A percentile compares a stretch with the other conserved stretches of the same genome.
Conservation (phyloP, 1,140 invertebrate genomes). For the Acromyrmex echinatior region DNA sequence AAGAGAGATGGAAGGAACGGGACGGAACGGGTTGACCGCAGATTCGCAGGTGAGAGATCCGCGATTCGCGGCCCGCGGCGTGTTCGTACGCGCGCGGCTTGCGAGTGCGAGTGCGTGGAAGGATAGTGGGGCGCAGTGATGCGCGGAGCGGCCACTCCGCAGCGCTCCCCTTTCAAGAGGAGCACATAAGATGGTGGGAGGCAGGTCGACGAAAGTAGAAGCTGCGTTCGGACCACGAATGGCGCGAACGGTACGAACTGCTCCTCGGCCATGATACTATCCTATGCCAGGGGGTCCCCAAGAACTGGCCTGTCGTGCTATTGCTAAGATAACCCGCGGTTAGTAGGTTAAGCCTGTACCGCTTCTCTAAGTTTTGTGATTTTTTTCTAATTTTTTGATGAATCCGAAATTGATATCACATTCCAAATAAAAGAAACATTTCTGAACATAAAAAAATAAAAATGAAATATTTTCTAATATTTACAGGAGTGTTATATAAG, state of each 20-base stretch:
- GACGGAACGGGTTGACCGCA: not conserved
- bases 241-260: not conserved
- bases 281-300: conserved; percentile 83
- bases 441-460: too few species aligned
- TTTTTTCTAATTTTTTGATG: too few species aligned
- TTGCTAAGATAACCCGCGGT: too few species aligned
- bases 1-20: not conserved
- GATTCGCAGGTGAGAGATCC: too few species aligned
- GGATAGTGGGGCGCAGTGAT: conserved; percentile 84
- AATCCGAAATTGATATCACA: too few species aligned
- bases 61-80: not conserved
- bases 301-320: conserved; percentile 83
- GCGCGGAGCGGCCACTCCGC: conserved; percentile 86
- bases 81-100: conserved; percentile 72
- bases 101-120: conserved; percentile 73
- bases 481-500: not conserved
- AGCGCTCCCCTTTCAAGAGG: conserved; percentile 86
- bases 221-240: not conserved
- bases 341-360: too few species aligned
- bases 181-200: conserved; percentile 78
- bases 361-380: too few species aligned
- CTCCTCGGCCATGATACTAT: conserved; percentile 66
- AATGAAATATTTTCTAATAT: too few species aligned
- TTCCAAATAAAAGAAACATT: too few species aligned
- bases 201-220: not conserved